Conservation (phyloP, 53 echinoderm and acorn worm species). For the Pentamera pediparva region DNA sequence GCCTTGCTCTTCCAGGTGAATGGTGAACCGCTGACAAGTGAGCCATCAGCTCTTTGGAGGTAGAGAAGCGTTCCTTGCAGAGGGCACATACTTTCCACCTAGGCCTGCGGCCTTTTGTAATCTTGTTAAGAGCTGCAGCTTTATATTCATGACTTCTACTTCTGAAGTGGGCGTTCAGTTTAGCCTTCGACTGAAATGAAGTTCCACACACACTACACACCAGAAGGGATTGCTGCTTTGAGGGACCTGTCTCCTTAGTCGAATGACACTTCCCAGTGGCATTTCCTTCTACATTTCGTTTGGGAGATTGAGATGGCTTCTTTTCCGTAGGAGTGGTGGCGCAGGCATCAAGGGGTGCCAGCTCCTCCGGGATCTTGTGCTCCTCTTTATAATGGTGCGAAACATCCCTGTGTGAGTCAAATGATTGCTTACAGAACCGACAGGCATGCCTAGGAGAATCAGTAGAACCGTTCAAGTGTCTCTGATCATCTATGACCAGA, state of each 20-base stretch:
- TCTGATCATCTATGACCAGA: neutral
- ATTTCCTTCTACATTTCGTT: neutral
- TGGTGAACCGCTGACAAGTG: constrained; percentile 8
- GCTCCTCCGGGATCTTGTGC: constrained; percentile 29
- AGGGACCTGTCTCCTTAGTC: too few species aligned
- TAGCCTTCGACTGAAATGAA: neutral
- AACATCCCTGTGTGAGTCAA: neutral
- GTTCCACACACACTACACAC: constrained; percentile 6
- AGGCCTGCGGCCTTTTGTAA: neutral
- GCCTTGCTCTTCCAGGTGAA: constrained; percentile 2
- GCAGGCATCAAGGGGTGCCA: neutral
- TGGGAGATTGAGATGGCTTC: neutral
- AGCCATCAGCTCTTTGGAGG: neutral
- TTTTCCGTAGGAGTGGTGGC: neutral
- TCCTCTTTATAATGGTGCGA: neutral
- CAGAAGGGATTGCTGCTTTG: too few species aligned
- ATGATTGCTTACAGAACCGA: too few species aligned
- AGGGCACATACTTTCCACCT: constrained; percentile 14
- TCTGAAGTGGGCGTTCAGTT: constrained; percentile 16
- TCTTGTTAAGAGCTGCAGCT: neutral
- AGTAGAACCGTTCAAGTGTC: too few species aligned
- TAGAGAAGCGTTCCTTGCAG: constrained; percentile 13
- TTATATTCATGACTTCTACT: constrained; percentile 24
- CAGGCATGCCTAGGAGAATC: neutral
- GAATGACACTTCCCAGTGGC: too few species aligned